A percentile compares a stretch with the other conserved stretches of the same genome.
Evolutionary conservation across 2,888 invertebrate species (phyloP).

Genomic region (Marasmarcha lunaedactyla): DNA sequence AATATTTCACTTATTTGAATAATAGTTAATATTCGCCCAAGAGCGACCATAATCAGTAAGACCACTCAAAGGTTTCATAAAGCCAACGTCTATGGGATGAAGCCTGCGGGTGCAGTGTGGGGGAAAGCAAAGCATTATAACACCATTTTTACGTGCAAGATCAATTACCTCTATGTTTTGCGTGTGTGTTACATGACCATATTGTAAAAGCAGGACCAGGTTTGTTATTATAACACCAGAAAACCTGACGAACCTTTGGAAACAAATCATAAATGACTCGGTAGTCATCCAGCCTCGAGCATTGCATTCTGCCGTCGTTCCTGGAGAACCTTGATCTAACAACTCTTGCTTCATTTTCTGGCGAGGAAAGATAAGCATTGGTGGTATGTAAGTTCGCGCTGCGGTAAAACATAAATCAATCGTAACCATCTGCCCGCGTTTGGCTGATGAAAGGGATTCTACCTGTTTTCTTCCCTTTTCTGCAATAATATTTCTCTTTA

Average conservation of each 20-base stretch:
- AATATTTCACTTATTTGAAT: slow-evolving; percentile 21
- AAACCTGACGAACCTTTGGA: slow-evolving; percentile 10
- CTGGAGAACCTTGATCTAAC: slow-evolving; percentile 15
- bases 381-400: slow-evolving; percentile 19
- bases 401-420: slow-evolving; percentile 21
- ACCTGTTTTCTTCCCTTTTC: slow-evolving; percentile 21
- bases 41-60: slow-evolving; percentile 16
- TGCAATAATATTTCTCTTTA: background rate
- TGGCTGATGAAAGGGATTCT: slow-evolving; percentile 20
- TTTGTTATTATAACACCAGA: background rate
- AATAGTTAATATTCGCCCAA: slow-evolving; percentile 14
- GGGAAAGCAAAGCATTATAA: slow-evolving; percentile 17
- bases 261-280: slow-evolving; percentile 13
- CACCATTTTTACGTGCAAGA: slow-evolving; percentile 14
- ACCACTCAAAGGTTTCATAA: slow-evolving; percentile 17
- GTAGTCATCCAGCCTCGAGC: slow-evolving; percentile 22
- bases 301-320: slow-evolving; percentile 9
- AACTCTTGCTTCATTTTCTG: slow-evolving; percentile 20
- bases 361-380: slow-evolving; percentile 24
- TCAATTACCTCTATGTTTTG: slow-evolving; percentile 13
- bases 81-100: slow-evolving; percentile 15
- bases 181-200: slow-evolving; percentile 11
- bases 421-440: slow-evolving; percentile 21
- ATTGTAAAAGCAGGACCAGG: slow-evolving; percentile 8
- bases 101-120: slow-evolving; percentile 17